phyloP scores from a whole-genome alignment of 2,888 invertebrate genomes.

The Melanostoma scalare region DNA sequence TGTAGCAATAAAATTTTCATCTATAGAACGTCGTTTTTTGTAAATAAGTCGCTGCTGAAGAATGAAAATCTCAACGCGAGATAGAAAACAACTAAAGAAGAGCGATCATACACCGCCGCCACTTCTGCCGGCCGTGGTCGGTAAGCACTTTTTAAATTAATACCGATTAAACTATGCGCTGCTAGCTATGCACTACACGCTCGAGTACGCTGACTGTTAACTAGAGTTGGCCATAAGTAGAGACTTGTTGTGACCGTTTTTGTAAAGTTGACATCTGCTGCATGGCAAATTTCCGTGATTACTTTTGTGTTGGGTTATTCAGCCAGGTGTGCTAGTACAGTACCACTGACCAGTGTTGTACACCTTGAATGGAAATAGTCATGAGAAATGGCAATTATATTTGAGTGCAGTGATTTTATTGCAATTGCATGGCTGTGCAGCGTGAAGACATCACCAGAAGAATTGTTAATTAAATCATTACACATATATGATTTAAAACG shows the following conservation, averaged over 20 bases:
- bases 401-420: conserved; percentile 20
- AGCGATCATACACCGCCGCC: conserved; percentile 22
- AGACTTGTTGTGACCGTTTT: conserved; percentile 71
- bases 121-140: background rate
- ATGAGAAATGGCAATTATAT: conserved; percentile 37
- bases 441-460: conserved; percentile 6
- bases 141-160: conserved; percentile 59
- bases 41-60: conserved; percentile 18
- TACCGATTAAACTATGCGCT: conserved; percentile 51
- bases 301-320: conserved; percentile 21
- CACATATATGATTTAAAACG: no score
- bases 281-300: conserved; percentile 65
- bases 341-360: conserved; percentile 48
- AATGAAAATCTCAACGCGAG: conserved; percentile 42
- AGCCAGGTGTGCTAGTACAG: conserved; percentile 36
- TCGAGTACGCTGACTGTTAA: conserved; percentile 4
- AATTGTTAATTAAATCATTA: background rate
- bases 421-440: background rate
- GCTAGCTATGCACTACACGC: conserved; percentile 34
- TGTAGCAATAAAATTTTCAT: background rate
- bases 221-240: conserved; percentile 1
- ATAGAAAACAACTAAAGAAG: conserved; percentile 56
- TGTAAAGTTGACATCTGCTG: conserved; percentile 62
- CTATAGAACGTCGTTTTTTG: background rate
- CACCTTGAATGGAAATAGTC: conserved; percentile 53